These are phyloP conservation scores for Nasonovia ribisnigri DNA, from an alignment of 2,888 invertebrate species.

Conservation along the genomic window DNA sequence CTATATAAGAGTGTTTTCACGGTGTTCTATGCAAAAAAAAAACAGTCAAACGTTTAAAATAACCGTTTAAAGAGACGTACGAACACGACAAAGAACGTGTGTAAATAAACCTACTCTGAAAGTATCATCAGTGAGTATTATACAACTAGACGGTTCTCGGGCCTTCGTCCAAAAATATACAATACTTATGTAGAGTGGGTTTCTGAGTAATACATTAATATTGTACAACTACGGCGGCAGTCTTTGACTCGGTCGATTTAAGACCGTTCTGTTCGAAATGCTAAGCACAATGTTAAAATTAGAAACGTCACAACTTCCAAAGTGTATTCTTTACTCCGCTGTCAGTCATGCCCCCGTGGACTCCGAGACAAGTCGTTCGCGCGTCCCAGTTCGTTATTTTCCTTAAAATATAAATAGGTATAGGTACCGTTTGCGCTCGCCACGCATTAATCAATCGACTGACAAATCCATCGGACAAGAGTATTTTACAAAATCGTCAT, in stretches of 20 bases:
- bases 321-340: conserved; percentile 8
- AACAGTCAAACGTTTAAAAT: neutral
- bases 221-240: neutral
- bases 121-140: neutral
- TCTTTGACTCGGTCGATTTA: conserved; percentile 34
- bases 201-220: neutral
- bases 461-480: neutral
- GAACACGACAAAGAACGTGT: neutral
- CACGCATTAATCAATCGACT: neutral
- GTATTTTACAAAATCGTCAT: neutral
- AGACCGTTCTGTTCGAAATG: conserved; percentile 14
- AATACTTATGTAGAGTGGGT: neutral
- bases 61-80: neutral
- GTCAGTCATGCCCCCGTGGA: conserved; percentile 14
- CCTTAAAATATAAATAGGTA: neutral
- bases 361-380: conserved; percentile 19
- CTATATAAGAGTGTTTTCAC: neutral
- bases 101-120: neutral
- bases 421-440: neutral
- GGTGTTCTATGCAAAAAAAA: neutral
- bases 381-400: neutral
- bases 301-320: conserved; percentile 27
- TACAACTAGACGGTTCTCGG: neutral
- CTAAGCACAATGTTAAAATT: conserved; percentile 31
- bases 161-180: conserved; percentile 20